Evolutionary conservation across 1,140 invertebrate genomes (phyloP), one percentile per base, ranked within the genome.

Genomic region (Macrobrachium rosenbergii): DNA sequence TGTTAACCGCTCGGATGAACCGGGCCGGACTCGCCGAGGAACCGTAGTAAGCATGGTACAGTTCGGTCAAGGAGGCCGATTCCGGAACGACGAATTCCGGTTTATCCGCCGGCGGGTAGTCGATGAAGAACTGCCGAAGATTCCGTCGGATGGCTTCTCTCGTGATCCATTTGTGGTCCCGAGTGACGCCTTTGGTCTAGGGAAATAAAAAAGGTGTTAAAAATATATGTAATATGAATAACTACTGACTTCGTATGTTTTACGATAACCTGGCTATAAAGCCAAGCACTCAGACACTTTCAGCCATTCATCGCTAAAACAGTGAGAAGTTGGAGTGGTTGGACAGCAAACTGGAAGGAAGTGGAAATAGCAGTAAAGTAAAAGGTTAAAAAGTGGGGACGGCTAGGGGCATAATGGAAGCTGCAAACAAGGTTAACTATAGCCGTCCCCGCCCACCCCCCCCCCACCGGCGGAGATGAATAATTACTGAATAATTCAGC

Each of bases 131-230:
- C 59, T 60, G 84, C 16, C 84, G 84, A 11, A 87, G 45, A 59
- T 87, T 87, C 2, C 69, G 78, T 11, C 84, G 77, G 64, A 87
- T 81, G 58, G 84, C 84, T 69, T 87, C 84, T 16, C 84, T 78
- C 0, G 84, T 87, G 84, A 87, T 87, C 84, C 84, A 87, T 60
- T 87, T 87, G 84, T 87, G 84, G 84, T 87, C 84, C 10, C 84
- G 59, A 16, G 84, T 87, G 64, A 82, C 59, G 11, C 52, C 84
- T 8, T 16, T 59, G 0, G 84, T 87, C 84, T 87, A 52, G 16
- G 11, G 37, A 12, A 28, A 37, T 17, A 5, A 45, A 11, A 58
- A n/a, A 0, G 2, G 67, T n/a, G 8, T 21, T 21, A 14, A 23
- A 19, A 52, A 52, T 52, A 6, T 52, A 52, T 5, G 45, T 52